Evolutionary conservation across 2,113 vertebrate genomes (phyloP).

Genomic region (rat (Rattus norvegicus)): GRCr8 NC_086039.1:127875501-127876000

Average conservation of each 20-base stretch:
- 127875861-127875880: conserved; percentile 6
- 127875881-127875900: conserved; percentile 30
- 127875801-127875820: neutral
- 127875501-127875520: neutral
- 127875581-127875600: conserved; percentile 66
- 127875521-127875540: conserved; percentile 39
- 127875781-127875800: neutral
- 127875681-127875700: conserved; percentile 51
- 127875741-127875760: conserved; percentile 20
- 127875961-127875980: conserved; percentile 14
- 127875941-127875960: conserved; percentile 35
- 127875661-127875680: conserved; percentile 5
- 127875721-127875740: neutral
- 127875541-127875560: neutral
- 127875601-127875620: conserved; percentile 29
- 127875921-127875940: neutral
- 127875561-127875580: conserved; percentile 16
- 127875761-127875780: conserved; percentile 10
- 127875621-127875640: neutral
- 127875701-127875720: conserved; percentile 46
- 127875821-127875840: neutral
- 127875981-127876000: conserved; percentile 19
- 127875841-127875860: neutral
- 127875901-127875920: conserved; percentile 15
- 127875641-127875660: conserved; percentile 58